These are phyloP conservation scores for Anabacerthia variegaticeps DNA, from an alignment of 2,797 vertebrate species.

Conservation along the genomic window DNA sequence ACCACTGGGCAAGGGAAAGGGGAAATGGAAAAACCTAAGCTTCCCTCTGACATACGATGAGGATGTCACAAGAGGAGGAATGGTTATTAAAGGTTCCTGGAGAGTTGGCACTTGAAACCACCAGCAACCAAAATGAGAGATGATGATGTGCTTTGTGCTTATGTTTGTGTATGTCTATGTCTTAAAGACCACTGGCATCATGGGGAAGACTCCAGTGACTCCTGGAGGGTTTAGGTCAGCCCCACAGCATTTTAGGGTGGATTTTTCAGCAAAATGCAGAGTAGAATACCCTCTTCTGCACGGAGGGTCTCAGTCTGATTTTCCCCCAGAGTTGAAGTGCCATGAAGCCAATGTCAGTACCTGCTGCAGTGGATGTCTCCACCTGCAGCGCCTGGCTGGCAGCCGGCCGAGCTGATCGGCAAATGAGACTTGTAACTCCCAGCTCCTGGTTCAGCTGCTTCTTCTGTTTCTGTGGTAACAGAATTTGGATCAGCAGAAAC, in stretches of 20 bases:
- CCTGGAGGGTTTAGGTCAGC: not conserved
- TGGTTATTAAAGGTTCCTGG: not conserved
- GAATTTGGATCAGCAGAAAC: conserved; percentile 41
- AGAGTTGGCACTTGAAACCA: not conserved
- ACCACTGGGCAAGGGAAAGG: not conserved
- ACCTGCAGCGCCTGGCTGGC: not conserved
- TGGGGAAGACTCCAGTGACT: not conserved
- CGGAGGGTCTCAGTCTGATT: not conserved
- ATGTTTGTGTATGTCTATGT: not conserved
- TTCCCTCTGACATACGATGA: not conserved
- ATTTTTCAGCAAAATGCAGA: not conserved
- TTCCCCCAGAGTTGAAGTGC: not conserved
- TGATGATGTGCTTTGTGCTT: not conserved
- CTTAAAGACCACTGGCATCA: not conserved
- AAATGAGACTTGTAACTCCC: not conserved
- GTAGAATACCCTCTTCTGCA: not conserved
- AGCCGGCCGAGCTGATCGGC: rapidly evolving
- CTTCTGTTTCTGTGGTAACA: conserved; percentile 66
- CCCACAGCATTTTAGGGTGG: not conserved
- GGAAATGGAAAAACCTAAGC: not conserved
- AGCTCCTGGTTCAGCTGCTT: not conserved
- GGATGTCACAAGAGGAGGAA: not conserved
- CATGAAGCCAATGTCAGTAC: not conserved
- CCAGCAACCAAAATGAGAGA: not conserved
- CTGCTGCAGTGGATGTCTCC: not conserved